These are phyloP conservation scores for Cynoglossus semilaevis DNA, from an alignment of 2,113 vertebrate species.

Conservation along the genomic window DNA sequence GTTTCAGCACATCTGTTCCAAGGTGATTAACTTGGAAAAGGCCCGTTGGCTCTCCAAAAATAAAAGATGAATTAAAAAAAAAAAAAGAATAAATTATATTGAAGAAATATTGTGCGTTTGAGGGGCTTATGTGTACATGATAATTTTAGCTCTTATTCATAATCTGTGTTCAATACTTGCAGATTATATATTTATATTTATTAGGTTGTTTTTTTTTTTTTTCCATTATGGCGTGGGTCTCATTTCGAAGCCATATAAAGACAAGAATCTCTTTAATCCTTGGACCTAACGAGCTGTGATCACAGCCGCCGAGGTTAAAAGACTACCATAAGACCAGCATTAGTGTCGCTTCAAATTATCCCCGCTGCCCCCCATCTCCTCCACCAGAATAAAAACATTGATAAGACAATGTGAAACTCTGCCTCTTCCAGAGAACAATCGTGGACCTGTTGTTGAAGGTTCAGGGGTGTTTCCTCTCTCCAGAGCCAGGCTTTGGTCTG, in stretches of 20 bases:
- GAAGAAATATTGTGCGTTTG: slow-evolving; percentile 39
- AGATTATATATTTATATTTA: too few relatives aligned
- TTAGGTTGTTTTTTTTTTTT: too few relatives aligned
- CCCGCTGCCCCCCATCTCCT: background rate
- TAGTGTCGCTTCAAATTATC: background rate
- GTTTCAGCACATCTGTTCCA: slow-evolving; percentile 59
- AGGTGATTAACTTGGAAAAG: slow-evolving; percentile 35
- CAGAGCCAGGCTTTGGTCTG: slow-evolving; percentile 56
- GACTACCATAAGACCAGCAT: slow-evolving; percentile 1
- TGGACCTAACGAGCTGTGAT: slow-evolving; percentile 3
- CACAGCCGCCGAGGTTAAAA: background rate
- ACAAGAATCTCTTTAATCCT: slow-evolving; percentile 1
- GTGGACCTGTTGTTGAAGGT: background rate
- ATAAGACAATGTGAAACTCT: background rate
- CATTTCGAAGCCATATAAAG: slow-evolving; percentile 15
- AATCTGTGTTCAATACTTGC: too few relatives aligned
- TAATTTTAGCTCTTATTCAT: too few relatives aligned
- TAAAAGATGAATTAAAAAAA: slow-evolving; percentile 2
- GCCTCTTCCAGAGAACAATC: slow-evolving; percentile 1
- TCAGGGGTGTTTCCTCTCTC: slow-evolving; percentile 5
- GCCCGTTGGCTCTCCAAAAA: slow-evolving; percentile 55
- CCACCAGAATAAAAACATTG: background rate
- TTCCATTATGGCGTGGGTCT: background rate
- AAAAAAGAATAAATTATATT: slow-evolving; percentile 20
- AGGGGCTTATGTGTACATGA: background rate